Conservation (phyloP, 2,797 vertebrate genomes). For the Bucorvus abyssinicus region DNA sequence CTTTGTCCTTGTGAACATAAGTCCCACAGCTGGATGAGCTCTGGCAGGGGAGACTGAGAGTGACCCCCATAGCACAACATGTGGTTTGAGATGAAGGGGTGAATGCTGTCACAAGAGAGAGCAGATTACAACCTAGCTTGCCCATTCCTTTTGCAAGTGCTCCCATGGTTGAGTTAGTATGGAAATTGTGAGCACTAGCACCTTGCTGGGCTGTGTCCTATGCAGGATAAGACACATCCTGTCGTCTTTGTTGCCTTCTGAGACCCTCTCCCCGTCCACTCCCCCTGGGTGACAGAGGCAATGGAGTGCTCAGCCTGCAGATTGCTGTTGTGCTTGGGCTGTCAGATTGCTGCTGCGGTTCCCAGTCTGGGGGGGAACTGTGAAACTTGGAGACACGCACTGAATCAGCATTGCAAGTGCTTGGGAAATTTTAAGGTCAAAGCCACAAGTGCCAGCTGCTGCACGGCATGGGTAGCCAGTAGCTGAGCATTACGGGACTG, state of each 20-base stretch:
- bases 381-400: neutral
- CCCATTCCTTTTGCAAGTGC: neutral
- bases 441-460: neutral
- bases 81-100: neutral
- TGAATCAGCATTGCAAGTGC: slow-evolving; percentile 1
- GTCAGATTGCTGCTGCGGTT: neutral
- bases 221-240: neutral
- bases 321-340: neutral
- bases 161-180: neutral
- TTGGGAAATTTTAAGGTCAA: slow-evolving; percentile 8
- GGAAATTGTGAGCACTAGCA: neutral
- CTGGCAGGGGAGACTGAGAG: neutral
- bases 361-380: neutral
- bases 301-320: neutral
- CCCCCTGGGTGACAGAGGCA: neutral
- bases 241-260: neutral
- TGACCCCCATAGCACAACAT: rapidly evolving
- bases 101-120: neutral
- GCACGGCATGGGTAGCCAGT: neutral
- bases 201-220: neutral
- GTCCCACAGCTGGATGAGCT: neutral
- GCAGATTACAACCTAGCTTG: neutral
- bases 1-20: neutral
- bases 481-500: neutral
- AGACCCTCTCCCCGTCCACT: neutral